phyloP scores from a whole-genome alignment of 2,113 vertebrate genomes.

The Callorhinus ursinus region DNA sequence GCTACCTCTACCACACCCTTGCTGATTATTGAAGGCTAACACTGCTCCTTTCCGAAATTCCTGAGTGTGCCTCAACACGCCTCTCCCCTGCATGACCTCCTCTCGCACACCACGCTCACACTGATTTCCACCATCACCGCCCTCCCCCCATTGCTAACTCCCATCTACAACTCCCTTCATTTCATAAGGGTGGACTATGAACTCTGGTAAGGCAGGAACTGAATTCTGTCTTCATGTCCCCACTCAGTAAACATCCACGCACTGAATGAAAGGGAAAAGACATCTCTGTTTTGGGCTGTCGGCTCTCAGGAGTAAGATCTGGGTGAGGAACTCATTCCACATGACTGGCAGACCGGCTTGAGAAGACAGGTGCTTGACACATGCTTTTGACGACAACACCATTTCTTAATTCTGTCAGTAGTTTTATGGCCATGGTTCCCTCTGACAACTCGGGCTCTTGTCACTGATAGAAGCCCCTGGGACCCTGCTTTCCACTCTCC shows the following conservation, averaged over 20 bases:
- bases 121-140: neutral
- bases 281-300: neutral
- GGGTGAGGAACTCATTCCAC: neutral
- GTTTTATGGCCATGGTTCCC: slow-evolving; percentile 55
- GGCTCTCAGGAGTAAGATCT: neutral
- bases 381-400: neutral
- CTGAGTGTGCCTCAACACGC: too few relatives aligned
- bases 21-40: neutral
- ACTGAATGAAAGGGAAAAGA: neutral
- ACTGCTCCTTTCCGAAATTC: neutral
- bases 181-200: neutral
- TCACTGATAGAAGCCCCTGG: slow-evolving; percentile 66
- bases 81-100: neutral
- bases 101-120: neutral
- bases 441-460: slow-evolving; percentile 51
- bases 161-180: neutral
- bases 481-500: slow-evolving; percentile 52
- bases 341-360: neutral
- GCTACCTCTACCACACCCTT: neutral
- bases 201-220: neutral
- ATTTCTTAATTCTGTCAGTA: slow-evolving; percentile 57
- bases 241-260: neutral
- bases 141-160: too few relatives aligned
- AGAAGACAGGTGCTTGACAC: neutral
- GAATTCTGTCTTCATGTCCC: neutral